Percentiles rank a stretch among this genome's conserved stretches.
phyloP scores from a whole-genome alignment of 2,113 vertebrate genomes.

The Pao palembangensis region DNA sequence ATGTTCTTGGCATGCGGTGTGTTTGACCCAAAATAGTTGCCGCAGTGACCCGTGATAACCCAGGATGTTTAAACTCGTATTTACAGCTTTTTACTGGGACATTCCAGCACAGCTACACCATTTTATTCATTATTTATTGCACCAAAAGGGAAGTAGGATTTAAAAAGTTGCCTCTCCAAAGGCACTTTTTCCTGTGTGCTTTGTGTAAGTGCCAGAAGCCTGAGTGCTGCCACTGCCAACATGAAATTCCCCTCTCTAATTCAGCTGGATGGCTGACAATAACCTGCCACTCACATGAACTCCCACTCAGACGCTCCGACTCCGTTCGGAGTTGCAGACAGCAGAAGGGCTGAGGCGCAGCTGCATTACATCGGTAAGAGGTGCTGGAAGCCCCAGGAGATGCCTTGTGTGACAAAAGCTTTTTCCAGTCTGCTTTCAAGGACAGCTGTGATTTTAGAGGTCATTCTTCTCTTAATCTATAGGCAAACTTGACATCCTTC shows the following conservation, averaged over 20 bases:
- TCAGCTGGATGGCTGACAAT: constrained; percentile 45
- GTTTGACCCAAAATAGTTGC: too few relatives aligned
- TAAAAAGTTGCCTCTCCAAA: constrained; percentile 6
- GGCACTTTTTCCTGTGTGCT: constrained; percentile 11
- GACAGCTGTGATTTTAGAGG: constrained; percentile 41
- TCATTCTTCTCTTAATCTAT: constrained; percentile 20
- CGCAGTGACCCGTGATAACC: too few relatives aligned
- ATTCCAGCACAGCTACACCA: too few relatives aligned
- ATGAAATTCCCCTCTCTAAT: constrained; percentile 34
- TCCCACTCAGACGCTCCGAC: constrained; percentile 13
- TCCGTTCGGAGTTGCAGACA: constrained; percentile 16
- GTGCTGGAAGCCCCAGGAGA: constrained; percentile 7
- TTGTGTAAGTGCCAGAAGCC: constrained; percentile 30
- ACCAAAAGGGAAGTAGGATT: neutral
- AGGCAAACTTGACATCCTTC: constrained; percentile 22
- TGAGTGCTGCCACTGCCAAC: constrained; percentile 9
- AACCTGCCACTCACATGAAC: constrained; percentile 35
- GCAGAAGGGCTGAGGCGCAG: constrained; percentile 11
- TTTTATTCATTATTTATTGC: too few relatives aligned
- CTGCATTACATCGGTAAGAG: constrained; percentile 15
- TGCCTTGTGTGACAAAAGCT: constrained; percentile 10
- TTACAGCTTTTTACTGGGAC: too few relatives aligned
- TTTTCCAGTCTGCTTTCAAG: constrained; percentile 30
- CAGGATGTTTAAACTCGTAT: too few relatives aligned
- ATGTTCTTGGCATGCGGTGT: too few relatives aligned